phyloP scores from a whole-genome alignment of 2,797 vertebrate species.

The Syncerus caffer region DNA sequence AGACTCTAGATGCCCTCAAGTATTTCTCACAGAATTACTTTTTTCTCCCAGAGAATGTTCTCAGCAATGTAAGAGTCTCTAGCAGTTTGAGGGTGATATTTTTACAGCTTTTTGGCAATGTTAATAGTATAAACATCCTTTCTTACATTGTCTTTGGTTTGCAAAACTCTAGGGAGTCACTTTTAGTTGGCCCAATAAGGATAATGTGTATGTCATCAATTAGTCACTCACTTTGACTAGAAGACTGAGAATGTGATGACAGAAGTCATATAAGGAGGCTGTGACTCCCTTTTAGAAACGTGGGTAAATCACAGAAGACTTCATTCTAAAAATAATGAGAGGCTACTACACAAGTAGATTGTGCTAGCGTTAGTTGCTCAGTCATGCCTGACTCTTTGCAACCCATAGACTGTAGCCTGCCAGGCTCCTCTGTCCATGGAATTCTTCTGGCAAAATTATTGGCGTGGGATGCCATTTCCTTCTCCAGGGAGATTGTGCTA shows the following conservation, averaged over 20 bases:
- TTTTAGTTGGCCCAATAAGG: not conserved
- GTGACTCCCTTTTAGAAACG: not conserved
- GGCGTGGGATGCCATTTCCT: not conserved
- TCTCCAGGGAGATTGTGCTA: not conserved
- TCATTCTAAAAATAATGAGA: not conserved
- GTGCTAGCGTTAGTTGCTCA: not conserved
- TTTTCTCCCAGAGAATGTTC: not conserved
- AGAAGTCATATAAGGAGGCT: not conserved
- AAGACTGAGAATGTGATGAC: not conserved
- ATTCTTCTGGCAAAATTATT: not conserved
- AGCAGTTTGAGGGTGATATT: not conserved
- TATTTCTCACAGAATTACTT: not conserved
- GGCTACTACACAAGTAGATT: not conserved
- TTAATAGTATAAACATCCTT: not conserved
- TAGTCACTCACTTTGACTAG: not conserved
- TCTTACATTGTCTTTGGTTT: not conserved
- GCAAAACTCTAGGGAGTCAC: not conserved
- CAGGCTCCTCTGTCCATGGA: not conserved
- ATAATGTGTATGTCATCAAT: not conserved
- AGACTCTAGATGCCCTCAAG: not conserved
- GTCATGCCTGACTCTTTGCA: not conserved
- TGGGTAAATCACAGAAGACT: not conserved
- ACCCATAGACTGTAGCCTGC: not conserved
- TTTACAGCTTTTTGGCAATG: not conserved
- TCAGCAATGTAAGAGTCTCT: not conserved